Conservation (phyloP, 37 sponge, comb jelly and placozoan genomes). For the Corticium candelabrum region DNA sequence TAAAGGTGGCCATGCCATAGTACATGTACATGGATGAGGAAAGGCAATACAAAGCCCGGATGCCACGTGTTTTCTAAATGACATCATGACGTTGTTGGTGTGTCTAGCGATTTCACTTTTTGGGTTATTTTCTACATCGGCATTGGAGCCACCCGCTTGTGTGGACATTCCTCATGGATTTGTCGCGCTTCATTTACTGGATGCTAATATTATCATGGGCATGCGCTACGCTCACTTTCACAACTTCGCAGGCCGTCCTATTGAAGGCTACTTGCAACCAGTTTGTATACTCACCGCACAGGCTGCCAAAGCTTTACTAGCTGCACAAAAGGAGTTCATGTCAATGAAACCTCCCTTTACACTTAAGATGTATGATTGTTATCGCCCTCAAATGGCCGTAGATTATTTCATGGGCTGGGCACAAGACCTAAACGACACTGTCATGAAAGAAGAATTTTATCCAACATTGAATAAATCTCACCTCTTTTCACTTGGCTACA, state of each 20-base stretch:
- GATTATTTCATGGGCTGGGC: constrained; percentile 21
- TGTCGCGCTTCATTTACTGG: background rate
- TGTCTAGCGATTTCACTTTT: too few species aligned
- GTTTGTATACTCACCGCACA: constrained; percentile 15
- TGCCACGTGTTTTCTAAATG: too few species aligned
- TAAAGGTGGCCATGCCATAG: too few species aligned
- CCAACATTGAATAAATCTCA: constrained; percentile 9
- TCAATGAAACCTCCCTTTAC: constrained; percentile 16
- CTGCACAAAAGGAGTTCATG: constrained; percentile 19
- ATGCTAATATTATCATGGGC: constrained; percentile 6
- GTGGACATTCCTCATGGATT: constrained; percentile 10
- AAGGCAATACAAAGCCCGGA: too few species aligned
- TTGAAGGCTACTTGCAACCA: constrained; percentile 14
- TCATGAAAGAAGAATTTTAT: constrained; percentile 24
- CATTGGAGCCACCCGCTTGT: too few species aligned
- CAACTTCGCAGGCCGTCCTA: constrained; percentile 23
- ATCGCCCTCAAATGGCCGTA: constrained; percentile 24
- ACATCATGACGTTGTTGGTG: too few species aligned
- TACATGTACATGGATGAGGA: too few species aligned
- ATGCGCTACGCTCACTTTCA: constrained; percentile 16
- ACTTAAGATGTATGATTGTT: constrained; percentile 27
- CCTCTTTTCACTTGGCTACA: constrained; percentile 20
- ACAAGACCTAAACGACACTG: constrained; percentile 12
- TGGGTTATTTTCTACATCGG: too few species aligned
- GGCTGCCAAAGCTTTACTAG: constrained; percentile 12